These are phyloP conservation scores for Microcebus ravelobensis DNA, from an alignment of 2,113 vertebrate genomes.

Conservation along the genomic window DNA sequence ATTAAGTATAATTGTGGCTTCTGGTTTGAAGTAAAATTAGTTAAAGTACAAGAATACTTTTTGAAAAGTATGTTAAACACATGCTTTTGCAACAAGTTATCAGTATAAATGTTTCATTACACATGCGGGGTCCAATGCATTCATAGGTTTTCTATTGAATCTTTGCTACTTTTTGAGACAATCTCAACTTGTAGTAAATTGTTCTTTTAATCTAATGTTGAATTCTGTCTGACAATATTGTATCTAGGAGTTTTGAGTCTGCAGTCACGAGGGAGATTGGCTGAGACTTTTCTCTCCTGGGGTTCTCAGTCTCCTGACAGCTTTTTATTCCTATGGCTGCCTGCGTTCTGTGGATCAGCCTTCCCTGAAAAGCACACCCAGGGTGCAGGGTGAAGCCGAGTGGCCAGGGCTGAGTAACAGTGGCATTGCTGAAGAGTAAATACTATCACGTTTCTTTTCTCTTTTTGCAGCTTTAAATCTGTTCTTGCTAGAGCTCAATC, in stretches of 20 bases:
- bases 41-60: constrained; percentile 4
- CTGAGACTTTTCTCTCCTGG: neutral
- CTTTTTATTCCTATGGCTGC: neutral
- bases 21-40: constrained; percentile 12
- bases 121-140: no score
- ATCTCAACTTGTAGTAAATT: neutral
- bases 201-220: neutral
- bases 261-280: neutral
- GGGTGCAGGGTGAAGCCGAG: neutral
- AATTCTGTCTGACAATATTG: neutral
- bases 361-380: neutral
- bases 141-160: neutral
- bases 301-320: neutral
- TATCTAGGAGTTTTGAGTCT: neutral
- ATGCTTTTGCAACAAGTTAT: neutral
- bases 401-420: neutral
- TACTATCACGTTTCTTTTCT: neutral
- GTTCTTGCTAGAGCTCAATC: neutral
- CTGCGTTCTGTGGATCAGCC: neutral
- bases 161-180: neutral
- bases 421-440: neutral
- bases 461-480: neutral
- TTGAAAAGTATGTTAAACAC: neutral
- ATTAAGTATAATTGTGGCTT: constrained; percentile 36
- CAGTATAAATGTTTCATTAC: neutral